phyloP scores from a whole-genome alignment of 1,140 invertebrate genomes.

The Laodelphax striatellus region DNA sequence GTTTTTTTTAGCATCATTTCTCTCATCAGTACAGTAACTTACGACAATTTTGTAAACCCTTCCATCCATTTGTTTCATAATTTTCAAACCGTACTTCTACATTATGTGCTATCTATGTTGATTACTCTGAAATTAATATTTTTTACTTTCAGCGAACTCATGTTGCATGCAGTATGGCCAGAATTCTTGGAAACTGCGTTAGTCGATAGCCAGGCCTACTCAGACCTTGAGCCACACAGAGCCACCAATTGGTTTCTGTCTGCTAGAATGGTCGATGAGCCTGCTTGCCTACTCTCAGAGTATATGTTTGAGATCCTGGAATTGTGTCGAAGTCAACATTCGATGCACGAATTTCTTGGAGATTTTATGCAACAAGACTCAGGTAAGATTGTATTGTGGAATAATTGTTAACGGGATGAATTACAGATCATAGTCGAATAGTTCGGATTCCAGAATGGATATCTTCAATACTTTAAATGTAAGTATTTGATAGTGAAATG shows the following conservation, averaged over 20 bases:
- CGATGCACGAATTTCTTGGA: constrained; percentile 44
- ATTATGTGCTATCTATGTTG: too few species aligned
- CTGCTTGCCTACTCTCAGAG: constrained; percentile 54
- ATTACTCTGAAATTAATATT: neutral
- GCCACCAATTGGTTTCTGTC: constrained; percentile 68
- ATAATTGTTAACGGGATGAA: too few species aligned
- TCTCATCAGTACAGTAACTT: too few species aligned
- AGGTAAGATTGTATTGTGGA: neutral
- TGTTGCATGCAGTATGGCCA: constrained; percentile 79
- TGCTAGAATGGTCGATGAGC: constrained; percentile 43
- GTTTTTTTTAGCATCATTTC: too few species aligned
- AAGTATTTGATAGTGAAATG: too few species aligned
- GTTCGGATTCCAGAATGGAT: too few species aligned
- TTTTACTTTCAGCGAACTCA: constrained; percentile 48
- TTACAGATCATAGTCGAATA: too few species aligned
- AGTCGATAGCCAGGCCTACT: constrained; percentile 75
- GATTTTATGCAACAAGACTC: constrained; percentile 26
- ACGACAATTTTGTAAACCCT: too few species aligned
- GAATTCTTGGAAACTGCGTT: constrained; percentile 73
- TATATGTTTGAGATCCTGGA: constrained; percentile 44
- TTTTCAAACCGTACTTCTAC: too few species aligned
- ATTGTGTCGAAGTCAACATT: constrained; percentile 34
- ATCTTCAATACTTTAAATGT: too few species aligned
- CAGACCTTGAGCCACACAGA: constrained; percentile 74
- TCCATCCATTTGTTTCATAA: too few species aligned